Evolutionary conservation across 2,797 vertebrate genomes (phyloP), one percentile per base, ranked within the genome.

Genomic region (Eidolon dupreanum): DNA sequence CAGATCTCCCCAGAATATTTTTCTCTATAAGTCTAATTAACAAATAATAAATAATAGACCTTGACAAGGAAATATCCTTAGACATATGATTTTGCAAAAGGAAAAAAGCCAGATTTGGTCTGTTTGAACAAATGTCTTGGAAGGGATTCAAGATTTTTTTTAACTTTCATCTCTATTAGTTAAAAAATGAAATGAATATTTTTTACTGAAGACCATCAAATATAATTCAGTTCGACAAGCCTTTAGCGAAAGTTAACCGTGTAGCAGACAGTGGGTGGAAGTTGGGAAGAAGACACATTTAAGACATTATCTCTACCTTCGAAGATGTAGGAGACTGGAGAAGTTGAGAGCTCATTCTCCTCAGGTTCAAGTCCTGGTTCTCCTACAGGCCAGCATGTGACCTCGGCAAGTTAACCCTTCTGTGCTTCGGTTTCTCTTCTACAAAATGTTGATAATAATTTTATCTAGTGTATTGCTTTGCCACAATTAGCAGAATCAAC

Each of bases 171-270:
- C 51, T 96, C 33, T 88, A 53, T 66, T 81, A 46, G 26, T 77
- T 81, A 75, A 95, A 85, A 95, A 93, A 41, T 66, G 12, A 96
- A 94, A 68, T 75, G 59, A 85, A 75, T 31, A 74, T 73, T 81
- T 95, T 95, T 89, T 28, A 92, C 55, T 49, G 77, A 96, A 85
- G 65, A 77, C 24, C 41, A 59, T 74, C 57, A 38, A 79, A 71
- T 46, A 57, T 59, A 87, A 94, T 88, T 71, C 88, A 73, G 38
- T 61, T 66, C 79, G 84, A 90, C 82, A 74, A 90, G 73, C 20
- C 41, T 49, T 87, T 73, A 57, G 31, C 2, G 7, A 88, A 66
- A 93, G 33, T 41, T 63, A 92, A 82, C 24, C 16, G n/a, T 20
- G 22, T 71, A 81, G 12, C 71, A 90, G 68, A 33, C 20, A 36